Evolutionary conservation across 2,888 invertebrate species (phyloP).

Genomic region (Chaitophorus viminalis): DNA sequence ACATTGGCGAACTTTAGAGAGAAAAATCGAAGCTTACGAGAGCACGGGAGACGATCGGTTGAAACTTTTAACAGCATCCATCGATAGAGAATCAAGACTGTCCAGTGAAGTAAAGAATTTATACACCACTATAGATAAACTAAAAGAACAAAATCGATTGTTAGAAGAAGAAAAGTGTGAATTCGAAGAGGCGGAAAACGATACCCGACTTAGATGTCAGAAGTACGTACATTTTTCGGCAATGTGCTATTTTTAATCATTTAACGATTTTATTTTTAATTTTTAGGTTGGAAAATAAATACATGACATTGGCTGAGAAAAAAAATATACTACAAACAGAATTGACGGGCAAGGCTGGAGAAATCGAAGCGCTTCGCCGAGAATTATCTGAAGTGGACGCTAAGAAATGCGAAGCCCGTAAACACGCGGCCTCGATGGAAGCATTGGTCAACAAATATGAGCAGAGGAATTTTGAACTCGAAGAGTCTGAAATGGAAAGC

Average conservation of each 20-base stretch:
- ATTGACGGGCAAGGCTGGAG: conserved; percentile 65
- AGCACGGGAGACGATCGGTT: conserved; percentile 74
- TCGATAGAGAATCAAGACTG: conserved; percentile 74
- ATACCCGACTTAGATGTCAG: conserved; percentile 75
- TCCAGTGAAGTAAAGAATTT: conserved; percentile 69
- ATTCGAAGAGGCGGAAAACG: conserved; percentile 80
- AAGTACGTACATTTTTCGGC: conserved; percentile 64
- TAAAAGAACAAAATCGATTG: conserved; percentile 74
- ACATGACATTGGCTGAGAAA: conserved; percentile 66
- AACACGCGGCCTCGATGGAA: conserved; percentile 66
- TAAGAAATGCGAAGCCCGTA: conserved; percentile 65
- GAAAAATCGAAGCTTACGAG: conserved; percentile 75
- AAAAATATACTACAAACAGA: conserved; percentile 66
- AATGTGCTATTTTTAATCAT: conserved; percentile 10
- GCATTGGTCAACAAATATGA: conserved; percentile 71
- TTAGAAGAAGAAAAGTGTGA: conserved; percentile 80
- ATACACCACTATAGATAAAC: conserved; percentile 70
- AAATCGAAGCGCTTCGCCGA: conserved; percentile 63
- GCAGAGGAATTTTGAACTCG: conserved; percentile 69
- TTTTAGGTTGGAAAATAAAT: conserved; percentile 66
- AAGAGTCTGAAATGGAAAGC: conserved; percentile 71
- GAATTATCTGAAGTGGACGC: conserved; percentile 64
- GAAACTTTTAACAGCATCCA: conserved; percentile 73
- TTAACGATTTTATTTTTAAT: conserved; percentile 33
- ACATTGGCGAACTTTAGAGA: conserved; percentile 74